These are phyloP conservation scores for Myotis brandtii DNA, from an alignment of 2,113 vertebrate genomes.

Conservation along the genomic window DNA sequence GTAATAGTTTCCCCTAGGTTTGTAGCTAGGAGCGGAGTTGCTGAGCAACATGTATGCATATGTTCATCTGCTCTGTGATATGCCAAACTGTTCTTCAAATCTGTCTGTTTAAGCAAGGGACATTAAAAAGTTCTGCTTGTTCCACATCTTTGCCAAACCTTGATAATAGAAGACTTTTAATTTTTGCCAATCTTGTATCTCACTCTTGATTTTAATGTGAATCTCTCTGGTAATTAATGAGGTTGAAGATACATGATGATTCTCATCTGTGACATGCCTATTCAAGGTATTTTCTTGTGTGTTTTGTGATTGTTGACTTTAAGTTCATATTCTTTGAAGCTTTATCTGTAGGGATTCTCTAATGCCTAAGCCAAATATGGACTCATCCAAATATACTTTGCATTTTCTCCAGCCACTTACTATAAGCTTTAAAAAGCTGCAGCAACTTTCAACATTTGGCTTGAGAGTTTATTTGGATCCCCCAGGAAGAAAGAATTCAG, in stretches of 20 bases:
- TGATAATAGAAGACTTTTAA: background rate
- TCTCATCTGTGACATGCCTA: background rate
- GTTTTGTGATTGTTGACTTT: background rate
- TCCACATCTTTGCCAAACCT: background rate
- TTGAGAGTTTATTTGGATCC: slow-evolving; percentile 11
- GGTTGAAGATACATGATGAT: background rate
- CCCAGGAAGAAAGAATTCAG: background rate
- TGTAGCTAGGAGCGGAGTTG: background rate
- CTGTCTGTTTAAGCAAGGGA: background rate
- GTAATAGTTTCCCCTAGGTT: background rate
- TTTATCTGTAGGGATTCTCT: background rate
- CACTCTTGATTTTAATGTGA: background rate
- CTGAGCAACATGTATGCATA: background rate
- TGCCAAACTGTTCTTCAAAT: background rate
- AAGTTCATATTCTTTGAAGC: background rate
- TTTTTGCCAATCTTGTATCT: background rate
- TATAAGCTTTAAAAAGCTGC: background rate
- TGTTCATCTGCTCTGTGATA: background rate
- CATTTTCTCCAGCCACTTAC: background rate
- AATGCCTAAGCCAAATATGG: background rate
- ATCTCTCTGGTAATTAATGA: background rate
- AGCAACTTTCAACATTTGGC: slow-evolving; percentile 30
- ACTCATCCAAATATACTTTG: background rate
- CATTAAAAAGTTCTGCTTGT: background rate
- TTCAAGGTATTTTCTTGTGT: background rate